Base-by-base conservation (phyloP, 2,113 vertebrate species). In the Bettongia penicillata region DNA sequence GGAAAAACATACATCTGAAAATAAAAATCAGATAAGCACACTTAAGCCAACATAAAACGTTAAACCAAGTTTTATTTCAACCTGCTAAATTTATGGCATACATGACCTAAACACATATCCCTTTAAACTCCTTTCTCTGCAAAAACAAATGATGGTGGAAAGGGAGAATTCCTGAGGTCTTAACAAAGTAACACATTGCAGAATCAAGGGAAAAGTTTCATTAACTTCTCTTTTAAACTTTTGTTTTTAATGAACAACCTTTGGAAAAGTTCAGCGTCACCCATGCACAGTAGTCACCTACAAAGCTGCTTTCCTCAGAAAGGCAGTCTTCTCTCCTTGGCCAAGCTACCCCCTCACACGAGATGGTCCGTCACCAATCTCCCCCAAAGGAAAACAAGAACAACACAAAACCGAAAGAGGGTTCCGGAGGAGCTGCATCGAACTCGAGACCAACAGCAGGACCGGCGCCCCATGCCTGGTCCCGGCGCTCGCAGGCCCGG, bases 31-130 rank as follows among this genome's bases (percentile, higher is more conserved):
- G 91, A 92, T 91, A 94, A 93, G 94, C 90, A 97, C 51, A 92
- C 68, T 25, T 28, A 93, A 28, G 90, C 53, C 91, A 95, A 77
- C 26, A 90, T 25, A 91, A 95, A 96, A 91, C 47, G 43, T 91
- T 93, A 93, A 96, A 95, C 77, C 90, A 84, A 55, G 95, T 91
- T 96, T 96, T 95, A 94, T 95, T 97, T 92, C n/a, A 43, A 28
- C 95, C 61, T 77, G 68, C 92, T 96, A 92, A 51, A 93, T 9
- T 91, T 52, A 89, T 96, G 89, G 48, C 61, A 92, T 77, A 91
- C 50, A 52, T 49, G 49, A 96, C 89, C 90, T 93, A 37, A 51
- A 90, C 43, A 53, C n/a, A 84, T 22, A 55, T 52, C 49, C 9
- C 90, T 90, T 92, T 90, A 43, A 93, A 92, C 31, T 31, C 91